Conservation (phyloP, 1,140 invertebrate species). For the Elymnias hypermnestra region DNA sequence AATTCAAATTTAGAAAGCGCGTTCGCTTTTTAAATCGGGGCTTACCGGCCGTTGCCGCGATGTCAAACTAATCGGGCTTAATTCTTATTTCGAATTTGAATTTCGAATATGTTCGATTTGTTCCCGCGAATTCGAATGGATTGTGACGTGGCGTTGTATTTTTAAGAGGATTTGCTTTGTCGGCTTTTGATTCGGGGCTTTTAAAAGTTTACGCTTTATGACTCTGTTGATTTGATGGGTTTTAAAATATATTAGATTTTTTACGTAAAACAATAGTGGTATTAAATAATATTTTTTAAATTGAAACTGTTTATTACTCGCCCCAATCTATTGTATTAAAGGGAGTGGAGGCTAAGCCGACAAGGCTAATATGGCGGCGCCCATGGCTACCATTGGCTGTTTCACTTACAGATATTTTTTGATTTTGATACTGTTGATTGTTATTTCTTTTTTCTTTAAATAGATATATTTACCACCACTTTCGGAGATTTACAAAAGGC, state of each 20-base stretch:
- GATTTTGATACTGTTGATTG: too few relatives aligned
- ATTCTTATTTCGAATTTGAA: conserved; percentile 21
- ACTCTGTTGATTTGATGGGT: background rate
- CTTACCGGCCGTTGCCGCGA: conserved; percentile 25
- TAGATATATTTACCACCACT: too few relatives aligned
- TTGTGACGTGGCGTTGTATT: conserved; percentile 1
- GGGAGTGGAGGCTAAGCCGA: too few relatives aligned
- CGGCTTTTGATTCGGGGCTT: conserved; percentile 1
- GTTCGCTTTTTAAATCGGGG: conserved; percentile 28
- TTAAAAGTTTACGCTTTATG: conserved; percentile 1
- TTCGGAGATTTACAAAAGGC: too few relatives aligned
- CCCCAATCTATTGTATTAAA: too few relatives aligned
- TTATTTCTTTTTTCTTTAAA: too few relatives aligned
- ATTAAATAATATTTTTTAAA: too few relatives aligned
- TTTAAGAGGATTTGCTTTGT: conserved; percentile 3
- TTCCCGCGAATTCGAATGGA: background rate
- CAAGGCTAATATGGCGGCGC: too few relatives aligned
- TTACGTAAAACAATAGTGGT: background rate
- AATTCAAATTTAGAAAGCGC: conserved; percentile 32
- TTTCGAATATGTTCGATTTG: conserved; percentile 21
- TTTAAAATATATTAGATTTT: background rate
- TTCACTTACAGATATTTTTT: too few relatives aligned
- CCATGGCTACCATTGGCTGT: too few relatives aligned
- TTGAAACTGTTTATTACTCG: too few relatives aligned
- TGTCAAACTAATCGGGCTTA: conserved; percentile 28